Evolutionary conservation across 2,113 vertebrate genomes (phyloP).

Genomic region (Chionis minor): DNA sequence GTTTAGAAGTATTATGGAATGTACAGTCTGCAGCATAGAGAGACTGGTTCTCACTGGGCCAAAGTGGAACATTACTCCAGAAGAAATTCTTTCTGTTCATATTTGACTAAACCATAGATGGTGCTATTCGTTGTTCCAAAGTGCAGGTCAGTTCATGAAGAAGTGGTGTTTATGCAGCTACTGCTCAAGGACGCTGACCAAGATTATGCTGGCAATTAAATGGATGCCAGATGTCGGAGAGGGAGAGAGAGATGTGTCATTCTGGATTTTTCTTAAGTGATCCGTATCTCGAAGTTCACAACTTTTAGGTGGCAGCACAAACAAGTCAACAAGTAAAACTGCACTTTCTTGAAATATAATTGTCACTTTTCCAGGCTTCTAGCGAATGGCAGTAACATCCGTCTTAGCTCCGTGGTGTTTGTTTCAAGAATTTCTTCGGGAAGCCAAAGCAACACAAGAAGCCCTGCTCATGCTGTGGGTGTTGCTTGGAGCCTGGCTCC

Average conservation of each 20-base stretch:
- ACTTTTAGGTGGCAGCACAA: not conserved
- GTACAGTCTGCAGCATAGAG: constrained; percentile 59
- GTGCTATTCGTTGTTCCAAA: constrained; percentile 63
- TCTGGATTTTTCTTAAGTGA: not conserved
- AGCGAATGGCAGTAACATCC: not conserved
- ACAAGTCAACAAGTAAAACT: not conserved
- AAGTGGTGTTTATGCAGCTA: not conserved
- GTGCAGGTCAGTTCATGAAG: constrained; percentile 58
- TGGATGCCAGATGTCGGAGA: not conserved
- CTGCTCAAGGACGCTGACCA: not conserved
- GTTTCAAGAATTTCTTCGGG: not conserved
- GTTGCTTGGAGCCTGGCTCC: not conserved
- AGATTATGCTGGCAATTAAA: not conserved
- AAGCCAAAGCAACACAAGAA: not conserved
- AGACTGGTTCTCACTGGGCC: constrained; percentile 27
- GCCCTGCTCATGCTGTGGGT: not conserved
- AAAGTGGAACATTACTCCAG: constrained; percentile 35
- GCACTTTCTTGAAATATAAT: not conserved
- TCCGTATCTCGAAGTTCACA: not conserved
- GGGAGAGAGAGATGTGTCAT: not conserved
- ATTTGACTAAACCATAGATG: constrained; percentile 25
- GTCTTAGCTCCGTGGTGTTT: not conserved
- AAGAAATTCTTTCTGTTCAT: constrained; percentile 30
- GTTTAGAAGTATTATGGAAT: constrained; percentile 63
- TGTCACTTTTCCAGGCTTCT: not conserved